These are phyloP conservation scores for Neomonachus schauinslandi DNA, from an alignment of 2,113 vertebrate species.

Conservation along the genomic window DNA sequence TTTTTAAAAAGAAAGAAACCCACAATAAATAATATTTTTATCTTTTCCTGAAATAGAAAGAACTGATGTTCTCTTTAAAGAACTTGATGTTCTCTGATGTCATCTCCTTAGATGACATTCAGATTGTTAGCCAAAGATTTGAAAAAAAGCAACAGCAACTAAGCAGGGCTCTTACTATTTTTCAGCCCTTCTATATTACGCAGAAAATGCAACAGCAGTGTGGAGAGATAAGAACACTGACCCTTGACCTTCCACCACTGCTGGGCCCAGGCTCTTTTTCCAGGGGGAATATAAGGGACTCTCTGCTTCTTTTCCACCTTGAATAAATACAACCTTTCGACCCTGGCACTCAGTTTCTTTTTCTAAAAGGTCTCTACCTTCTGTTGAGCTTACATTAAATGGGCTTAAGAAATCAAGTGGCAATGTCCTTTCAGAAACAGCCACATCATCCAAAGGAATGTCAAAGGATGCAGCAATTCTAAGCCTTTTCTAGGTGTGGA, in stretches of 20 bases:
- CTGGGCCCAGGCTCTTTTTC: neutral
- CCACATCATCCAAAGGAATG: neutral
- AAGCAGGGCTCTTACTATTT: neutral
- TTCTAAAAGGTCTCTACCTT: neutral
- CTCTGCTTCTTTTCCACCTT: neutral
- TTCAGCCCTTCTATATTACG: neutral
- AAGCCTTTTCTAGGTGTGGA: neutral
- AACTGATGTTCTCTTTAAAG: neutral
- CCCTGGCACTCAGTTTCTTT: neutral
- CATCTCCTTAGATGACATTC: neutral
- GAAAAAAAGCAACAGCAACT: neutral
- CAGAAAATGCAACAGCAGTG: neutral
- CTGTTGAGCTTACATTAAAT: neutral
- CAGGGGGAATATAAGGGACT: neutral
- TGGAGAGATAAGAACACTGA: neutral
- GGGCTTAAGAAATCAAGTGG: neutral
- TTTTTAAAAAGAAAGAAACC: conserved; percentile 13
- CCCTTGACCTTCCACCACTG: neutral
- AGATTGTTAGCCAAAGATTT: neutral
- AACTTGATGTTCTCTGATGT: neutral
- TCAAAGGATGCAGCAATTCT: neutral
- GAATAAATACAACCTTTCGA: conserved; percentile 38
- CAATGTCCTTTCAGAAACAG: neutral
- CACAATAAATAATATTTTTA: neutral
- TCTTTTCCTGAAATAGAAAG: conserved; percentile 8